phyloP scores from a whole-genome alignment of 2,113 vertebrate species.

The Barbus barbus region DNA sequence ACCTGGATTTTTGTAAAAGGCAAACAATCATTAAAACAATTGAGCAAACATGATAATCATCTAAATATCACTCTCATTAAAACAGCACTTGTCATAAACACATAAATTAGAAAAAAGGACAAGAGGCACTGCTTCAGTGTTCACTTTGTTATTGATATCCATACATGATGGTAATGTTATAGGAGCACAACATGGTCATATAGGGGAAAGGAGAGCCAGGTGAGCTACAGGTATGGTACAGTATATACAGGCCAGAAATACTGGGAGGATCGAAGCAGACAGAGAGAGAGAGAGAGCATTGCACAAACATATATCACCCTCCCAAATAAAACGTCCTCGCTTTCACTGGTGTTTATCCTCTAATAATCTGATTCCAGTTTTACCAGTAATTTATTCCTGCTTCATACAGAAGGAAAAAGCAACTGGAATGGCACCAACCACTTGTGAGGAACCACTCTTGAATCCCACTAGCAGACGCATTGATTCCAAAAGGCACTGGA shows the following conservation, averaged over 20 bases:
- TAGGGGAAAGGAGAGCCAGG: constrained; percentile 56
- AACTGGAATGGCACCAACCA: neutral
- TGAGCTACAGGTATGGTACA: constrained; percentile 55
- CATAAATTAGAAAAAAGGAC: constrained; percentile 41
- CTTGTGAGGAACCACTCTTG: neutral
- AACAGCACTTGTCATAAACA: neutral
- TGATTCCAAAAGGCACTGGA: constrained; percentile 51
- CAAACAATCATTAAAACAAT: neutral
- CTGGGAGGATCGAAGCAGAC: neutral
- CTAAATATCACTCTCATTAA: neutral
- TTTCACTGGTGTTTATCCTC: neutral
- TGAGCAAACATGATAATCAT: neutral
- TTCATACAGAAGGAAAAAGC: neutral
- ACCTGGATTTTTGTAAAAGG: neutral
- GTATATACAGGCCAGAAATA: constrained; percentile 39
- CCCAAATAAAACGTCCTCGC: neutral
- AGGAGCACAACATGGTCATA: constrained; percentile 64
- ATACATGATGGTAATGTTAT: constrained; percentile 70
- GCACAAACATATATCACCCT: constrained; percentile 5
- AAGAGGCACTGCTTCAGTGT: constrained; percentile 59
- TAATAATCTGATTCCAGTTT: constrained; percentile 3
- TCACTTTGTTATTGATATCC: constrained; percentile 76
- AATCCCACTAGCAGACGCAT: constrained; percentile 26
- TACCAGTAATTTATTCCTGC: neutral
- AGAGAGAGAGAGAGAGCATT: constrained; percentile 31